Conservation (phyloP, 2,113 vertebrate genomes). For the Thalassarche chlororhynchos region DNA sequence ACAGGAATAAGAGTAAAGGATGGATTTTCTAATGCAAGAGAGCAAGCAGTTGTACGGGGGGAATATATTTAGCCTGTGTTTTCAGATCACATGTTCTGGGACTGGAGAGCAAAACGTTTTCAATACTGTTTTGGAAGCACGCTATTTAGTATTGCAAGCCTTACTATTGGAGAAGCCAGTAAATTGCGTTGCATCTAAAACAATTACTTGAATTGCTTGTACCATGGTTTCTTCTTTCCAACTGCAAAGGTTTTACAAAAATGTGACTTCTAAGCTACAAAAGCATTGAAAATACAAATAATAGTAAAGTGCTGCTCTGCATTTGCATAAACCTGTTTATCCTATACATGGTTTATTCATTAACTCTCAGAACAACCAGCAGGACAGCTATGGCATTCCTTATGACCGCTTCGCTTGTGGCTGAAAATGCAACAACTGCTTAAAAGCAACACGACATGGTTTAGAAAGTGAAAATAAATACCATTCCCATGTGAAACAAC, state of each 20-base stretch:
- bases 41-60: neutral
- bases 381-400: constrained; percentile 49
- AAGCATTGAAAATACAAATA: constrained; percentile 27
- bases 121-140: neutral
- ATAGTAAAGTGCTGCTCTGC: neutral
- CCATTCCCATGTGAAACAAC: neutral
- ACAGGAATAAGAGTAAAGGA: neutral
- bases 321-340: constrained; percentile 60
- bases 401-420: neutral
- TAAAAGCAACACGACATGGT: neutral
- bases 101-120: neutral
- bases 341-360: constrained; percentile 52
- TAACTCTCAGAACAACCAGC: constrained; percentile 37
- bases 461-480: constrained; percentile 31
- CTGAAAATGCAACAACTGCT: neutral
- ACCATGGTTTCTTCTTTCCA: neutral
- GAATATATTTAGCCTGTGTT: constrained; percentile 49
- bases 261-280: neutral
- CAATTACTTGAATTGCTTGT: neutral
- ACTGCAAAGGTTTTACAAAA: constrained; percentile 15
- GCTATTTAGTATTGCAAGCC: neutral
- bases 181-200: constrained; percentile 1
- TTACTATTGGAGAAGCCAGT: neutral
- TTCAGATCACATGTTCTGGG: constrained; percentile 24
- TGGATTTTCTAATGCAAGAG: neutral